Percentiles rank a stretch among this genome's conserved stretches.
phyloP scores from a whole-genome alignment of 2,113 vertebrate genomes.

The Upupa epops region DNA sequence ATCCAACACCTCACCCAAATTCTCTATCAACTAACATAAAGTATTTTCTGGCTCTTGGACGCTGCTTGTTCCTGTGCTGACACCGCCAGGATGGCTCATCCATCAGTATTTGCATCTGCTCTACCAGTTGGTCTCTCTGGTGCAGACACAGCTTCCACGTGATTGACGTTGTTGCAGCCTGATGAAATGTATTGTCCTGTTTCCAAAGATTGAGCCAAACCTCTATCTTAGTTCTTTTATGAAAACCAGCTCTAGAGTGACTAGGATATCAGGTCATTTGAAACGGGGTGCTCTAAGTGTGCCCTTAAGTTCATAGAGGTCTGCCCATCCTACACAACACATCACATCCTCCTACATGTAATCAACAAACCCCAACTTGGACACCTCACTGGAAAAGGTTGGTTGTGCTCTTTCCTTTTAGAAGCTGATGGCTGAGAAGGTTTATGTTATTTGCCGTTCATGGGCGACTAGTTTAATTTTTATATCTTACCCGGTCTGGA shows the following conservation, averaged over 20 bases:
- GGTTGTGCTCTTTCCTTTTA: background rate
- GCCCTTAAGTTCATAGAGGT: background rate
- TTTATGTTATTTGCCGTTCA: background rate
- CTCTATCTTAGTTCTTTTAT: background rate
- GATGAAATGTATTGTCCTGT: background rate
- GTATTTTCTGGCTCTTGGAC: background rate
- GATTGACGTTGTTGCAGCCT: background rate
- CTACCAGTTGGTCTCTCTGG: background rate
- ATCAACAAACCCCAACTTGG: background rate
- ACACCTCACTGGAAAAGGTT: background rate
- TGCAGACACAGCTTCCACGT: background rate
- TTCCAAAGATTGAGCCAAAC: background rate
- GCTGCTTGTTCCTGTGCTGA: rapidly evolving
- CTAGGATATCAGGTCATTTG: background rate
- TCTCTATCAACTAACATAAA: background rate
- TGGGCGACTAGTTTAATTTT: background rate
- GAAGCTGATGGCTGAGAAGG: background rate
- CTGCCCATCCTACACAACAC: no score
- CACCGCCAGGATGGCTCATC: background rate
- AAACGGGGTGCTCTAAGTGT: background rate
- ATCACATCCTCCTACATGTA: no score
- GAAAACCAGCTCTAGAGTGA: background rate
- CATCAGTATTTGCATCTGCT: background rate
- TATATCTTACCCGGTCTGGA: background rate
- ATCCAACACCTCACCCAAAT: background rate